A percentile compares a stretch with the other conserved stretches of the same genome.
These are phyloP conservation scores for Caenorhabditis plicata DNA, from an alignment of 2,888 invertebrate species.

Conservation along the genomic window DNA sequence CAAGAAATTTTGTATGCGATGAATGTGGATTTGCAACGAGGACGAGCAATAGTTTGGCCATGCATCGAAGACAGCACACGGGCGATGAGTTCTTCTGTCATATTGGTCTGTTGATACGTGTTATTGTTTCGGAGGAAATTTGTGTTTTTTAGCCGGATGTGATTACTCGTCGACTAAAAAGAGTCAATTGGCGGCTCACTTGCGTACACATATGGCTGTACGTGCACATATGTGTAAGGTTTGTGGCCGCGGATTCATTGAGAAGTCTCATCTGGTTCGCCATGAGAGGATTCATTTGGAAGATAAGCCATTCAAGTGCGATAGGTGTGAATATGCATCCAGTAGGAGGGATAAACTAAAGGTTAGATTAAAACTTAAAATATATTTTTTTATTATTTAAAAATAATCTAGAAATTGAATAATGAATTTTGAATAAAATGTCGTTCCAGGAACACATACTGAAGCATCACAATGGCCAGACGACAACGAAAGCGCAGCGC, in stretches of 20 bases:
- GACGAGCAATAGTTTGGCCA: slow-evolving; percentile 73
- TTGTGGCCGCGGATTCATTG: slow-evolving; percentile 73
- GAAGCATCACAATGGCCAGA: slow-evolving; percentile 68
- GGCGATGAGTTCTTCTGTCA: slow-evolving; percentile 74
- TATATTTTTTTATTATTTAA: no score
- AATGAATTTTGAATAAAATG: background rate
- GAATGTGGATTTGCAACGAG: slow-evolving; percentile 75
- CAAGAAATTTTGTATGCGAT: slow-evolving; percentile 71
- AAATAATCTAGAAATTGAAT: background rate
- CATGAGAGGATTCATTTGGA: slow-evolving; percentile 74
- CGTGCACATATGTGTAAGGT: slow-evolving; percentile 70
- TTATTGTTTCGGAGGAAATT: background rate
- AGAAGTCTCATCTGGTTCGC: slow-evolving; percentile 74
- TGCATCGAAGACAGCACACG: slow-evolving; percentile 74
- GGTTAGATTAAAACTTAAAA: slow-evolving; percentile 56
- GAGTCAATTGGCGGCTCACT: slow-evolving; percentile 74
- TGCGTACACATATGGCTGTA: slow-evolving; percentile 71
- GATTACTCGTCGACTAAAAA: slow-evolving; percentile 69
- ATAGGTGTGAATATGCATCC: slow-evolving; percentile 74
- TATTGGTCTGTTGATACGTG: slow-evolving; percentile 21
- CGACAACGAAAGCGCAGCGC: slow-evolving; percentile 75
- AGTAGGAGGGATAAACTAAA: slow-evolving; percentile 74
- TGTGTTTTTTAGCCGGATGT: slow-evolving; percentile 27
- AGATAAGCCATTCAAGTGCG: slow-evolving; percentile 74
- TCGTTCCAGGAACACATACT: slow-evolving; percentile 67